These are phyloP conservation scores for Rhingia rostrata DNA, from an alignment of 2,888 invertebrate genomes.

Conservation along the genomic window DNA sequence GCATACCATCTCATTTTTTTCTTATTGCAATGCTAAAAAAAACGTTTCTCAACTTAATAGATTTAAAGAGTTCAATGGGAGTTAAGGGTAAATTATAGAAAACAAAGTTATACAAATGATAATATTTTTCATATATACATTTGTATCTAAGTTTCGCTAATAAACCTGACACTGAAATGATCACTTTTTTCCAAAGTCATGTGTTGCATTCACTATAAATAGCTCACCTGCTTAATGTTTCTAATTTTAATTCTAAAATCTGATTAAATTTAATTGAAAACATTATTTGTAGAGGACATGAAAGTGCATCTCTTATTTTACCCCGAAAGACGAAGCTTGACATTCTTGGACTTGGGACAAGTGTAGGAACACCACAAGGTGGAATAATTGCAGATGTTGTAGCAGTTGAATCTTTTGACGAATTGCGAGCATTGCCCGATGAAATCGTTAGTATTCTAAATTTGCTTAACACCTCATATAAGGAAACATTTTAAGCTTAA, in stretches of 20 bases:
- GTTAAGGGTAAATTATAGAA: too few species aligned
- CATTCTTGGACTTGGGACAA: conserved; percentile 88
- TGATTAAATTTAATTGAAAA: background rate
- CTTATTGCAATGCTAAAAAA: too few species aligned
- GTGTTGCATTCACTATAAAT: conserved; percentile 11
- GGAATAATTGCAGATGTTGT: conserved; percentile 90
- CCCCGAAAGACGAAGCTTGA: conserved; percentile 86
- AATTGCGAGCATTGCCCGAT: conserved; percentile 84
- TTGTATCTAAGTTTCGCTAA: too few species aligned
- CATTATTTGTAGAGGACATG: conserved; percentile 85
- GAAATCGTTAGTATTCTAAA: conserved; percentile 74
- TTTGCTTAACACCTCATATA: background rate
- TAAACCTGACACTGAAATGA: background rate
- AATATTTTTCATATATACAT: too few species aligned
- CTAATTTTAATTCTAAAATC: background rate
- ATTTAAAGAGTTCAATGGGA: too few species aligned
- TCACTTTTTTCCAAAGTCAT: conserved; percentile 11
- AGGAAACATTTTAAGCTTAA: background rate
- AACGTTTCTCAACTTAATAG: too few species aligned
- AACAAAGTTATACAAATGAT: too few species aligned
- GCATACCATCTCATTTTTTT: too few species aligned
- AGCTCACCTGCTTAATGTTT: conserved; percentile 6
- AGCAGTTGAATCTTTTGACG: conserved; percentile 88
- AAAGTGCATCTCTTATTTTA: conserved; percentile 86
- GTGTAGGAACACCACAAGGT: conserved; percentile 87